Evolutionary conservation across 2,888 invertebrate genomes (phyloP).

Genomic region (Amblyteles armatorius): DNA sequence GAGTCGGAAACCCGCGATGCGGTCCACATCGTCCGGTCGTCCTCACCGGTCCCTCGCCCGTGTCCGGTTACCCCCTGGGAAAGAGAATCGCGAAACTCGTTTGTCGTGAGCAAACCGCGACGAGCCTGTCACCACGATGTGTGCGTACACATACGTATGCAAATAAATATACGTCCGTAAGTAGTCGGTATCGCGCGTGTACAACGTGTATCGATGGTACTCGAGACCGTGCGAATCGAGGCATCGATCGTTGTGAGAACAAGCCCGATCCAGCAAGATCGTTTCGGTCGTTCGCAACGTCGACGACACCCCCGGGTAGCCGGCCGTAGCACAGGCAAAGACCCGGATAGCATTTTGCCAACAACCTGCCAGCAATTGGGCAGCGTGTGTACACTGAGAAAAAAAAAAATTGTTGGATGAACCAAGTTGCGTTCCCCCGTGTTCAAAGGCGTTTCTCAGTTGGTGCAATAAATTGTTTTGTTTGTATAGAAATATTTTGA

Average conservation of each 20-base stretch:
- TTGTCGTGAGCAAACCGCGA: slow-evolving; percentile 53
- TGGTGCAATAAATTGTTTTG: too few species aligned
- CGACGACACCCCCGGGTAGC: background rate
- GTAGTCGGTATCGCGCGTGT: background rate
- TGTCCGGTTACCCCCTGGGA: slow-evolving; percentile 59
- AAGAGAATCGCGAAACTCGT: slow-evolving; percentile 50
- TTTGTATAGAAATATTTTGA: too few species aligned
- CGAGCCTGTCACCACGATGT: slow-evolving; percentile 14
- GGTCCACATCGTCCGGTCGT: slow-evolving; percentile 59
- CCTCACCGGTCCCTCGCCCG: slow-evolving; percentile 37
- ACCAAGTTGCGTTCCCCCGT: too few species aligned
- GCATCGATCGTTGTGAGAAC: slow-evolving; percentile 65
- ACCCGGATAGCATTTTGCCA: too few species aligned
- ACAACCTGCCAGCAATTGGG: too few species aligned
- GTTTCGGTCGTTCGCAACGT: slow-evolving; percentile 14
- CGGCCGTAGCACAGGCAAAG: too few species aligned
- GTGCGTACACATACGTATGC: background rate
- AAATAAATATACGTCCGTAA: slow-evolving; percentile 5
- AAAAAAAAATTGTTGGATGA: too few species aligned
- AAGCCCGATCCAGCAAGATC: slow-evolving; percentile 42
- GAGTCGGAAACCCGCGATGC: slow-evolving; percentile 67
- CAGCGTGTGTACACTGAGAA: too few species aligned
- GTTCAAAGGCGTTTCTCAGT: too few species aligned
- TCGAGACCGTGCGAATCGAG: slow-evolving; percentile 49
- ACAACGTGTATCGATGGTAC: background rate